Conservation (phyloP, 2,797 vertebrate species). For the Danio albolineatus region DNA sequence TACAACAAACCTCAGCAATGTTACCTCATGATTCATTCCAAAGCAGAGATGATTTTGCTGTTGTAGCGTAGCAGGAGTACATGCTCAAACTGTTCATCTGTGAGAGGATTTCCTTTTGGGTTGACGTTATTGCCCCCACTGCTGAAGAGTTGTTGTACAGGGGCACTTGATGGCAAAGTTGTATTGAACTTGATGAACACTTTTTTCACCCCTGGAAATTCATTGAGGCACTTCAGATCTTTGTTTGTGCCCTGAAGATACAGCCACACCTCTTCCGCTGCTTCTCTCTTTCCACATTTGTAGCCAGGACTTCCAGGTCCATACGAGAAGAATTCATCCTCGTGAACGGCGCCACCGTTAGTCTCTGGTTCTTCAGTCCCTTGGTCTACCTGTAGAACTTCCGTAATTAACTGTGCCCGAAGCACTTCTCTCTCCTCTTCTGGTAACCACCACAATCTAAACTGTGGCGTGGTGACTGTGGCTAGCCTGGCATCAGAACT, state of each 20-base stretch:
- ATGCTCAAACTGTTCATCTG: conserved; percentile 78
- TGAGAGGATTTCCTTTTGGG: conserved; percentile 74
- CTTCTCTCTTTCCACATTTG: conserved; percentile 66
- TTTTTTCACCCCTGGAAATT: conserved; percentile 77
- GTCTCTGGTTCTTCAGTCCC: conserved; percentile 47
- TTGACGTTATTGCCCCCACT: conserved; percentile 74
- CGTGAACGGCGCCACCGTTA: conserved; percentile 67
- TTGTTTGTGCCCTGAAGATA: conserved; percentile 78
- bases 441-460: conserved; percentile 78
- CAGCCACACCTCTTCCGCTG: conserved; percentile 74
- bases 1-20: conserved; percentile 4
- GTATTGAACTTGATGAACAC: conserved; percentile 81
- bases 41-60: conserved; percentile 57
- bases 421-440: conserved; percentile 77
- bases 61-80: conserved; percentile 79
- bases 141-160: conserved; percentile 78
- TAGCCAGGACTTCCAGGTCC: conserved; percentile 67
- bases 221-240: conserved; percentile 77
- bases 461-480: conserved; percentile 77
- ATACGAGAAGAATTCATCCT: conserved; percentile 79
- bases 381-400: conserved; percentile 73
- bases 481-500: conserved; percentile 76
- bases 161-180: conserved; percentile 76
- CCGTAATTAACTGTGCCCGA: conserved; percentile 70
- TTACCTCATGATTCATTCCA: conserved; percentile 13